A percentile compares a stretch with the other conserved stretches of the same genome.
Conservation (phyloP, 2,888 invertebrate genomes). For the Pterostichus madidus region DNA sequence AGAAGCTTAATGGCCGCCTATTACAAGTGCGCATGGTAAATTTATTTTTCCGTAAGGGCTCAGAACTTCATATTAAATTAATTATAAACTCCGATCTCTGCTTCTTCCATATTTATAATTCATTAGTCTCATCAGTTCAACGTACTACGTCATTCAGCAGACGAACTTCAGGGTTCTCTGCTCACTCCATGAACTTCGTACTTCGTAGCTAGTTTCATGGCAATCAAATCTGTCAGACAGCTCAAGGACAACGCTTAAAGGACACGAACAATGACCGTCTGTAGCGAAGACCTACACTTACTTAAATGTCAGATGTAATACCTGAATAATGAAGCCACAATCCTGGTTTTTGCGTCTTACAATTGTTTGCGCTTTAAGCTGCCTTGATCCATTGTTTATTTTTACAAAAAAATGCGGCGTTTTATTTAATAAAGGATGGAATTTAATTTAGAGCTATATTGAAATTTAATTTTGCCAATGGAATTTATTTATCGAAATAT, state of each 20-base stretch:
- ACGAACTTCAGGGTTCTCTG: too few relatives aligned
- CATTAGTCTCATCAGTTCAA: too few relatives aligned
- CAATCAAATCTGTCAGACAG: slow-evolving; percentile 1
- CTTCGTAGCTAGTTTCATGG: too few relatives aligned
- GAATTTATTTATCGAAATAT: slow-evolving; percentile 35
- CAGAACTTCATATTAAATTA: too few relatives aligned
- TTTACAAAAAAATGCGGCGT: slow-evolving; percentile 26
- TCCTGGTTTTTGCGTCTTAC: slow-evolving; percentile 29
- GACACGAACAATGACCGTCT: slow-evolving; percentile 44
- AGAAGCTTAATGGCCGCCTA: too few relatives aligned
- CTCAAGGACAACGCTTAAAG: not conserved
- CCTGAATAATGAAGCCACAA: slow-evolving; percentile 28
- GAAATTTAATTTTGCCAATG: slow-evolving; percentile 35
- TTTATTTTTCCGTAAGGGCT: too few relatives aligned
- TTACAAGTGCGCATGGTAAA: too few relatives aligned
- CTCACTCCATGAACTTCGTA: too few relatives aligned
- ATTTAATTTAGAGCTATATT: slow-evolving; percentile 3
- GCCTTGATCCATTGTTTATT: slow-evolving; percentile 36
- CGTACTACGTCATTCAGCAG: too few relatives aligned
- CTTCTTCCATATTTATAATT: too few relatives aligned
- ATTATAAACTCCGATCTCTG: too few relatives aligned
- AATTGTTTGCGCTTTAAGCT: not conserved
- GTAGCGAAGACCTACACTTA: not conserved
- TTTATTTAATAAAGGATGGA: slow-evolving; percentile 31
- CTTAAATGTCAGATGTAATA: slow-evolving; percentile 32